Evolutionary conservation across 2,797 vertebrate genomes (phyloP).

Genomic region (Mionectes olivaceus): DNA sequence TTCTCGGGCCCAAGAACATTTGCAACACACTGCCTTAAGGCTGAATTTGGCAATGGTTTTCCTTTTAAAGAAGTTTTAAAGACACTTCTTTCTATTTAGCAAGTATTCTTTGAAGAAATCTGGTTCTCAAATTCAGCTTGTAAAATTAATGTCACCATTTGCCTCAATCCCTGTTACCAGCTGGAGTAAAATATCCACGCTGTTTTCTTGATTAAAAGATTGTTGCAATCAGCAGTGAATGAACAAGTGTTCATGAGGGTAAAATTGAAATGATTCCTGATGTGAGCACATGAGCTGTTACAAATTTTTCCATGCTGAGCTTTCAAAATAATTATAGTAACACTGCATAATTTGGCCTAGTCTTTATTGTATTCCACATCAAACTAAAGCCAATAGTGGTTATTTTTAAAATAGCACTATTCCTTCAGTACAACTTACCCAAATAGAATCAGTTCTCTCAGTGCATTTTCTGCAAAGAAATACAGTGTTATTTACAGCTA

Average conservation of each 20-base stretch:
- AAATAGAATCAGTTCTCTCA: constrained; percentile 42
- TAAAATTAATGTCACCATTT: constrained; percentile 11
- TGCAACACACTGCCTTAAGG: background rate
- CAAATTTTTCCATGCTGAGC: constrained; percentile 47
- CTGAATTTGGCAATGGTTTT: background rate
- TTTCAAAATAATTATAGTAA: constrained; percentile 65
- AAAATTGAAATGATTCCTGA: constrained; percentile 39
- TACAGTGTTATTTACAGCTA: background rate
- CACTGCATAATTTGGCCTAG: constrained; percentile 2
- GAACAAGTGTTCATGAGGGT: constrained; percentile 26
- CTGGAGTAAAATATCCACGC: constrained; percentile 26
- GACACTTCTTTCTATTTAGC: background rate
- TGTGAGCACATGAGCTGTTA: constrained; percentile 40
- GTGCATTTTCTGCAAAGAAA: background rate
- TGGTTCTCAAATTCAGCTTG: background rate
- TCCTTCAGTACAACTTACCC: background rate
- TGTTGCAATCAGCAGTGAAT: constrained; percentile 57
- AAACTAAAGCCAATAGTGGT: constrained; percentile 15
- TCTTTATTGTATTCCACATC: constrained; percentile 38
- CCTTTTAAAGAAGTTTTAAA: background rate
- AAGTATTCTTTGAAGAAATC: constrained; percentile 9
- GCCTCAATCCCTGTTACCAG: background rate
- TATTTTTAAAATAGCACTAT: constrained; percentile 40
- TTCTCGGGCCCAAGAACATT: background rate
- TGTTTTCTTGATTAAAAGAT: constrained; percentile 70